Evolutionary conservation across 1,140 invertebrate genomes (phyloP).

Genomic region (Phortica variegata): DNA sequence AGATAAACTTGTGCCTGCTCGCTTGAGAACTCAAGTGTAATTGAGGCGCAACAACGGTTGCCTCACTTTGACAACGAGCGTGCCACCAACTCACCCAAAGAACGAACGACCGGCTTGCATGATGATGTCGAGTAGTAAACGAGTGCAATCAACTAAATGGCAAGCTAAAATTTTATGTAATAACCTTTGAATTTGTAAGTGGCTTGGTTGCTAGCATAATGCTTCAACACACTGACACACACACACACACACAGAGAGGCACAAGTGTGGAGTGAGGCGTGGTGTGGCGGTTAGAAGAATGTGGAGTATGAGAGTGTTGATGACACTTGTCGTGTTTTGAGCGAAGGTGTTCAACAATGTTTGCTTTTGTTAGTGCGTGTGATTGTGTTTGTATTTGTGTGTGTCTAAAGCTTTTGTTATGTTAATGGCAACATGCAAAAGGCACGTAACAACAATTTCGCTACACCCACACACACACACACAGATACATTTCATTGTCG

Average conservation of each 20-base stretch:
- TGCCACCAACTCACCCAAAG: too few relatives aligned
- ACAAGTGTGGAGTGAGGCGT: too few relatives aligned
- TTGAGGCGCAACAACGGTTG: too few relatives aligned
- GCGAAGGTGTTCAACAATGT: conserved; percentile 8
- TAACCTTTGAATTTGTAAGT: conserved; percentile 53
- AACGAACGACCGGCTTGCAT: too few relatives aligned
- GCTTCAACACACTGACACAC: too few relatives aligned
- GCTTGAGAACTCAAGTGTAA: conserved; percentile 11
- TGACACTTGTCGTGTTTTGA: conserved; percentile 35
- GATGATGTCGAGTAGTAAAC: too few relatives aligned
- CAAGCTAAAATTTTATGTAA: conserved; percentile 53
- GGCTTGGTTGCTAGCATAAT: too few relatives aligned
- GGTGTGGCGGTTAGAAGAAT: neutral
- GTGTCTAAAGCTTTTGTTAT: conserved; percentile 42
- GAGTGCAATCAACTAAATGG: conserved; percentile 48
- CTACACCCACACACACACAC: conserved; percentile 16
- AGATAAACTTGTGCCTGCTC: too few relatives aligned
- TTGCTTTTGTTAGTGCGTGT: conserved; percentile 1
- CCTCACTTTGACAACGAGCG: too few relatives aligned
- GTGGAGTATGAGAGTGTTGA: conserved; percentile 8
- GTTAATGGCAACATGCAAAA: conserved; percentile 37
- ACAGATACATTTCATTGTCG: conserved; percentile 21
- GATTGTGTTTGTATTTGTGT: too few relatives aligned
- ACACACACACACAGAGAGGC: conserved; percentile 11
- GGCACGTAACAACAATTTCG: conserved; percentile 48